phyloP scores from a whole-genome alignment of 2,797 vertebrate species.

The Premnoplex brunnescens region DNA sequence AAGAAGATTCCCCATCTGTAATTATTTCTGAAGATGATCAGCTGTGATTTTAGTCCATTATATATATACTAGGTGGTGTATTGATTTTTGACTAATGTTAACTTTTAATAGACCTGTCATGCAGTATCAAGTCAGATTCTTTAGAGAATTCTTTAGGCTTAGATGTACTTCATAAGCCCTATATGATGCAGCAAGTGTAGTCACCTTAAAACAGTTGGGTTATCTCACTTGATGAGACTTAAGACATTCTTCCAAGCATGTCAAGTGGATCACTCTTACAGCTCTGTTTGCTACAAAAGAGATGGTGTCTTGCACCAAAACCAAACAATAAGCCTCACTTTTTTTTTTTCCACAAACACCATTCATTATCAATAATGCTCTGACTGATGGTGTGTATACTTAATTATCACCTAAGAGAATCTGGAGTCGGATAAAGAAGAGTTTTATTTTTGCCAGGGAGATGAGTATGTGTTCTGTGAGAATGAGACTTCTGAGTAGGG shows the following conservation, averaged over 20 bases:
- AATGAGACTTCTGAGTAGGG: neutral
- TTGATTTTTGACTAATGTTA: slow-evolving; percentile 51
- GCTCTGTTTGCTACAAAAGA: neutral
- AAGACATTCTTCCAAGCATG: neutral
- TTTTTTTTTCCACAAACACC: neutral
- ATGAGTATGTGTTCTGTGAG: neutral
- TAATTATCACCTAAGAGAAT: neutral
- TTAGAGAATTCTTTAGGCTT: slow-evolving; percentile 13
- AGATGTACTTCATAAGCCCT: neutral
- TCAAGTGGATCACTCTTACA: neutral
- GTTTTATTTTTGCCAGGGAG: neutral
- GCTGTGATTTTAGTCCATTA: slow-evolving; percentile 34
- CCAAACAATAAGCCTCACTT: neutral
- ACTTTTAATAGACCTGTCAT: slow-evolving; percentile 48
- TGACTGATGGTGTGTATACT: neutral
- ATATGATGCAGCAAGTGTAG: neutral
- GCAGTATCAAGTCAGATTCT: slow-evolving; percentile 33
- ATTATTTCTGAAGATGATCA: slow-evolving; percentile 21
- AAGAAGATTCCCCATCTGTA: neutral
- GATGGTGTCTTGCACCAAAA: neutral
- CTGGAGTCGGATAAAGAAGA: neutral
- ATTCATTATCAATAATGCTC: neutral
- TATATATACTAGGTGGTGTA: neutral
- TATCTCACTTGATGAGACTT: slow-evolving; percentile 14
- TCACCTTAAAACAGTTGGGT: neutral